phyloP scores from a whole-genome alignment of 2,113 vertebrate genomes.

The Misgurnus mizolepis region DNA sequence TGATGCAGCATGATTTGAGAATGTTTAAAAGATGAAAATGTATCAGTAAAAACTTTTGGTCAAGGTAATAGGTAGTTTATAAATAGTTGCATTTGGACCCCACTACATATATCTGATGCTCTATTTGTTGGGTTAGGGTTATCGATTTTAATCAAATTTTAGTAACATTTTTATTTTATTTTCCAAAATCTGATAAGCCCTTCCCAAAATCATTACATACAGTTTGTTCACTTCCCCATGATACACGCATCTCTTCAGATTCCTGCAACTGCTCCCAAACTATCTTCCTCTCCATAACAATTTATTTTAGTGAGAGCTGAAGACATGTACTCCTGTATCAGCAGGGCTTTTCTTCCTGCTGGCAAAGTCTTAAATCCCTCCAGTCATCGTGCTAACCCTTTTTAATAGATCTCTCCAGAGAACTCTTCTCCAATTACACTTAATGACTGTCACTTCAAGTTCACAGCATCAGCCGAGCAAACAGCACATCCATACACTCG shows the following conservation, averaged over 20 bases:
- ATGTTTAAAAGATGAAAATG: too few relatives aligned
- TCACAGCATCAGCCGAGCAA: slow-evolving; percentile 6
- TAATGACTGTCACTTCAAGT: slow-evolving; percentile 32
- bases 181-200: neutral
- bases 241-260: slow-evolving; percentile 40
- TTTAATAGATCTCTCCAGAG: slow-evolving; percentile 27
- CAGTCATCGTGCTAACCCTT: slow-evolving; percentile 14
- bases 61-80: too few relatives aligned
- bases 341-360: slow-evolving; percentile 43
- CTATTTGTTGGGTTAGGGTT: too few relatives aligned
- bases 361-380: neutral
- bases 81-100: too few relatives aligned
- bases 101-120: too few relatives aligned
- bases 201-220: neutral
- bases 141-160: too few relatives aligned
- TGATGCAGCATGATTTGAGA: too few relatives aligned
- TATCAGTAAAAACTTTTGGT: too few relatives aligned
- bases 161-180: neutral
- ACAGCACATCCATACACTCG: neutral
- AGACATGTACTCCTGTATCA: slow-evolving; percentile 21
- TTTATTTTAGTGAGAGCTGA: neutral
- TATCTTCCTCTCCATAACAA: neutral
- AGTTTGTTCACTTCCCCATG: neutral
- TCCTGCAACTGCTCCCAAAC: slow-evolving; percentile 32
- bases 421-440: slow-evolving; percentile 22